Evolutionary conservation across 2,888 invertebrate species (phyloP).

Genomic region (Lepidocyrtoides sp.): DNA sequence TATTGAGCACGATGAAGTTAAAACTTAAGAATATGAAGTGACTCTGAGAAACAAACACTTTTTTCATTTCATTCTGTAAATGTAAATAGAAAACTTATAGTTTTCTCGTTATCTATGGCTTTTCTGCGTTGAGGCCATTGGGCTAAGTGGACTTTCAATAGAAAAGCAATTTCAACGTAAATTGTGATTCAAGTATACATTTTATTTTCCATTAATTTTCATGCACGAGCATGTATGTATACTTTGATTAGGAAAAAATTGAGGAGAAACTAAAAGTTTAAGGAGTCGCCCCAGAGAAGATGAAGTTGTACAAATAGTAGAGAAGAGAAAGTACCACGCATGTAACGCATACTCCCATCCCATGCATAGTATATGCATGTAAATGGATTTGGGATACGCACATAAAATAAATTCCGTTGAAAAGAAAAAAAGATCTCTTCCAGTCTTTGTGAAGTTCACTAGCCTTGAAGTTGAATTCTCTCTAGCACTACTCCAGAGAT

Average conservation of each 20-base stretch:
- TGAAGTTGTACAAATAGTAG: not conserved
- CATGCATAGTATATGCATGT: not conserved
- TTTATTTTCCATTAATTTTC: not conserved
- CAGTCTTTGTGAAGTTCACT: constrained; percentile 23
- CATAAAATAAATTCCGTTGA: constrained; percentile 23
- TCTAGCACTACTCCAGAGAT: not conserved
- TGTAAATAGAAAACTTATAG: too few species aligned
- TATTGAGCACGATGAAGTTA: too few species aligned
- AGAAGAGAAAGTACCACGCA: constrained; percentile 20
- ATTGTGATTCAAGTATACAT: not conserved
- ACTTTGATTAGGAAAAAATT: constrained; percentile 26
- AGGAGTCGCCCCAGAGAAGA: constrained; percentile 13
- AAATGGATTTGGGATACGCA: constrained; percentile 13
- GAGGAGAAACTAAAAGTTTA: not conserved
- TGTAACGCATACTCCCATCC: too few species aligned
- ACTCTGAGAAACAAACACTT: not conserved
- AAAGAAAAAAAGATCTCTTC: not conserved
- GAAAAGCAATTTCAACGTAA: not conserved
- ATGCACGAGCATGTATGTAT: not conserved
- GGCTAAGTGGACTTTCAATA: not conserved
- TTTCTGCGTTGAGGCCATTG: too few species aligned
- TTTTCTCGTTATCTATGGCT: too few species aligned
- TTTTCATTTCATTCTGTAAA: not conserved
- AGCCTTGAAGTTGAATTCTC: not conserved
- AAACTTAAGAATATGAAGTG: constrained; percentile 9